phyloP scores from a whole-genome alignment of 2,888 invertebrate species.

The Sisyra terminalis region DNA sequence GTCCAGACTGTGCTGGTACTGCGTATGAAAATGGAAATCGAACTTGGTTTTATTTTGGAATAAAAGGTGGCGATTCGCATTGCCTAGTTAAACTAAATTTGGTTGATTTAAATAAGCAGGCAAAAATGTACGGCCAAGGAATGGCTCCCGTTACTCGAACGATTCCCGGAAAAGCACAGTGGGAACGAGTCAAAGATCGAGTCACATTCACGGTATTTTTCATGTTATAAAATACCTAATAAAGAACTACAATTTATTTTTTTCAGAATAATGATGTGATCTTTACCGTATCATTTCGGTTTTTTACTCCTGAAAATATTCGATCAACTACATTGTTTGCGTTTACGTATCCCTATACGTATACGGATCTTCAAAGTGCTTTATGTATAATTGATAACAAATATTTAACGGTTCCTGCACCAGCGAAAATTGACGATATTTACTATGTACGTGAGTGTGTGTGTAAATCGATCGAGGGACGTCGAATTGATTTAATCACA shows the following conservation, averaged over 20 bases:
- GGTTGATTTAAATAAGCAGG: conserved; percentile 77
- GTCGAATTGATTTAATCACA: conserved; percentile 67
- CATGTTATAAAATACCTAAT: not conserved
- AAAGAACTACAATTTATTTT: conserved; percentile 12
- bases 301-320: conserved; percentile 48
- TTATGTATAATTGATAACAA: conserved; percentile 49
- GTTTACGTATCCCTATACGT: conserved; percentile 83
- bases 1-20: conserved; percentile 75
- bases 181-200: conserved; percentile 71
- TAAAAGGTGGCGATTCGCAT: conserved; percentile 37
- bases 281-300: conserved; percentile 59
- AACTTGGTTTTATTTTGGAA: conserved; percentile 86
- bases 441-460: conserved; percentile 74
- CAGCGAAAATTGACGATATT: conserved; percentile 42
- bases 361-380: conserved; percentile 60
- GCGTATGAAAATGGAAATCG: conserved; percentile 78
- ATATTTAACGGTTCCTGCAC: conserved; percentile 29
- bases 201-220: conserved; percentile 52
- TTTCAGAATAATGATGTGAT: conserved; percentile 53
- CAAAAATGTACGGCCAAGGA: conserved; percentile 81
- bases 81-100: conserved; percentile 60
- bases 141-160: conserved; percentile 70
- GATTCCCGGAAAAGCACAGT: conserved; percentile 58
- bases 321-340: conserved; percentile 70
- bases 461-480: conserved; percentile 58